Conservation (phyloP, 1,140 invertebrate genomes). For the Formica selysi region DNA sequence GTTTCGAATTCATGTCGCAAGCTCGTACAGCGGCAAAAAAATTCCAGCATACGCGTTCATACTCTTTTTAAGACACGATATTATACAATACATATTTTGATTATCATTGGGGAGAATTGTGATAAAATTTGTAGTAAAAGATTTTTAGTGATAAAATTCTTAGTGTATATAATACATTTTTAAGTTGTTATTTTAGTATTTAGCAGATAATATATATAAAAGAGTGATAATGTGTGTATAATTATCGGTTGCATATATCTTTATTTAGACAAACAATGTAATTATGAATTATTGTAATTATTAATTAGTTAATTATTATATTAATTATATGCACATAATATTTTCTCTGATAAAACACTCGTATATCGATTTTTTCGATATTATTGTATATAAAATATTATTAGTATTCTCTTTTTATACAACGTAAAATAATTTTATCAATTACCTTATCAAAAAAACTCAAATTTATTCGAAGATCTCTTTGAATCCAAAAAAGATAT, state of each 20-base stretch:
- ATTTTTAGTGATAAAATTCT: not conserved
- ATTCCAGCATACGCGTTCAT: not conserved
- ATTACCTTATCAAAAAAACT: not conserved
- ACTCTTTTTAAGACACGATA: not conserved
- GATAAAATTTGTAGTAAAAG: too few species aligned
- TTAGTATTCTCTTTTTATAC: not conserved
- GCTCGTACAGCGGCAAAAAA: constrained; percentile 15
- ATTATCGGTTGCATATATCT: not conserved
- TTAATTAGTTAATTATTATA: not conserved
- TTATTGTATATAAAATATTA: constrained; percentile 1
- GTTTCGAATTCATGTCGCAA: constrained; percentile 23
- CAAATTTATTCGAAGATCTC: too few species aligned
- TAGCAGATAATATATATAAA: not conserved
- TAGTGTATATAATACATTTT: not conserved
- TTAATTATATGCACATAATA: not conserved
- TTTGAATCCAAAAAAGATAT: too few species aligned
- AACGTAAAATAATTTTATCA: not conserved
- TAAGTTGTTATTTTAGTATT: not conserved
- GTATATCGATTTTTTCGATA: not conserved
- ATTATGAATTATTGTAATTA: not conserved
- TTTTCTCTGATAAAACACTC: not conserved
- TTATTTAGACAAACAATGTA: not conserved
- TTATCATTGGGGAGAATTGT: not conserved
- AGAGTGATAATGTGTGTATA: not conserved
- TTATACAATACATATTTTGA: not conserved